phyloP scores from a whole-genome alignment of 1,140 invertebrate genomes.

The Drosophila bipectinata region DNA sequence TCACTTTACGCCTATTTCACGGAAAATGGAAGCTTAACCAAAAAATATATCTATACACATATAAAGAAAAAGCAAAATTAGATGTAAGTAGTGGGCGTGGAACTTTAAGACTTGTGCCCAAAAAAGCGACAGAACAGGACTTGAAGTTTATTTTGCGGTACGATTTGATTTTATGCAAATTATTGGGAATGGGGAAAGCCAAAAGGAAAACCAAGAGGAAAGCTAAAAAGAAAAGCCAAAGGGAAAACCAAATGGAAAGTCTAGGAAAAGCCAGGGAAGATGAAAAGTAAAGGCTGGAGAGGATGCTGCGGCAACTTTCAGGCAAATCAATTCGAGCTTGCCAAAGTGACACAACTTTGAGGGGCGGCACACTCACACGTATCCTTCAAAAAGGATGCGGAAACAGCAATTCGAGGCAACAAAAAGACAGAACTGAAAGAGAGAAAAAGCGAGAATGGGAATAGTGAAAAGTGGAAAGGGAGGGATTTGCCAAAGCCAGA shows the following conservation, averaged over 20 bases:
- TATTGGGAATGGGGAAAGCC: conserved; percentile 23
- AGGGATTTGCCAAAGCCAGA: neutral
- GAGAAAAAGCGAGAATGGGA: neutral
- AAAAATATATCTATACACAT: conserved; percentile 1
- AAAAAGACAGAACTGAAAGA: neutral
- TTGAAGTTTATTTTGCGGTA: conserved; percentile 72
- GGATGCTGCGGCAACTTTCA: conserved; percentile 57
- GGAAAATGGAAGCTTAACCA: conserved; percentile 50
- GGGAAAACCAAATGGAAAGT: neutral
- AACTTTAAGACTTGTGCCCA: conserved; percentile 30
- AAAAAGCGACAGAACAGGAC: conserved; percentile 36
- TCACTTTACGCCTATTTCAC: conserved; percentile 75
- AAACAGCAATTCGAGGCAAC: conserved; percentile 18
- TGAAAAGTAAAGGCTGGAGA: conserved; percentile 10
- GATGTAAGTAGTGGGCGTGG: conserved; percentile 32
- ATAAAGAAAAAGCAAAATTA: neutral
- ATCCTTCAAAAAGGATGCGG: conserved; percentile 36
- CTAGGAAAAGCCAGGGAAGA: conserved; percentile 7
- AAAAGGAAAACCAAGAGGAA: neutral
- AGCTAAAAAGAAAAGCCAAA: neutral
- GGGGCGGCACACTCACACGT: conserved; percentile 18
- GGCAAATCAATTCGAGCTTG: conserved; percentile 77
- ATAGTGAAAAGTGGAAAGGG: conserved; percentile 10
- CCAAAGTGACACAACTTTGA: conserved; percentile 67
- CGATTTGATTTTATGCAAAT: conserved; percentile 81